Evolutionary conservation across 2,888 invertebrate species (phyloP), one percentile per base, ranked within the genome.

Genomic region (Conistra vaccinii): DNA sequence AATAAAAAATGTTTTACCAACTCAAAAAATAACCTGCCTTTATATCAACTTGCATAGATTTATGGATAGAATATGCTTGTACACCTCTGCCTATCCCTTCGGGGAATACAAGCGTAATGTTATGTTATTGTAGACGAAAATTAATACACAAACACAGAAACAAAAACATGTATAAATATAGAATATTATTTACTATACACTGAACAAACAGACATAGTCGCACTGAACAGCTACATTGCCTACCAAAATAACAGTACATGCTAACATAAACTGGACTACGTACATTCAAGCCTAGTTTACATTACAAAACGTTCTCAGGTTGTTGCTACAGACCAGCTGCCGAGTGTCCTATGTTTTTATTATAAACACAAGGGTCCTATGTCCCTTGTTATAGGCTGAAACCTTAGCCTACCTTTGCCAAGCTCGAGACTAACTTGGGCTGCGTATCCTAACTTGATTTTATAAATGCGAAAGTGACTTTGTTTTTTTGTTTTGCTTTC

Each of bases 261-360:
- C 17, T 57, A 45, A 29, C n/a, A n/a, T 42, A 74, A 48, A 57
- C 53, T 45, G 35, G 14, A 57, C n/a, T 29, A n/a, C 12, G 39
- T 23, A 45, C 39, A 32, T 23, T 17, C 39, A 48, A 58, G 17
- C 26, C 17, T 9, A 66, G 71, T 76, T 58, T 69, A 32, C 58
- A 60, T 84, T 57, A 23, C 17, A 26, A 42, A 42, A 55, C 39
- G 42, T 4, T 26, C 45, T 62, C 66, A 7, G 23, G 39, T 42
- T 67, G 69, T 82, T 71, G 45, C 35, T 62, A 7, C 23, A 63
- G 66, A 51, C 51, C 32, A 39, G 35, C 39, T 48, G 35, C 9
- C 7, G 32, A 68, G n/a, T 14, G 26, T 39, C 29, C 23, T n/a
- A 6, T 85, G 77, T 81, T 81, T 85, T 76, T 76, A 85, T 20